A percentile compares a stretch with the other conserved stretches of the same genome.
phyloP scores from a whole-genome alignment of 2,113 vertebrate species.

The Lutjanus erythropterus region DNA sequence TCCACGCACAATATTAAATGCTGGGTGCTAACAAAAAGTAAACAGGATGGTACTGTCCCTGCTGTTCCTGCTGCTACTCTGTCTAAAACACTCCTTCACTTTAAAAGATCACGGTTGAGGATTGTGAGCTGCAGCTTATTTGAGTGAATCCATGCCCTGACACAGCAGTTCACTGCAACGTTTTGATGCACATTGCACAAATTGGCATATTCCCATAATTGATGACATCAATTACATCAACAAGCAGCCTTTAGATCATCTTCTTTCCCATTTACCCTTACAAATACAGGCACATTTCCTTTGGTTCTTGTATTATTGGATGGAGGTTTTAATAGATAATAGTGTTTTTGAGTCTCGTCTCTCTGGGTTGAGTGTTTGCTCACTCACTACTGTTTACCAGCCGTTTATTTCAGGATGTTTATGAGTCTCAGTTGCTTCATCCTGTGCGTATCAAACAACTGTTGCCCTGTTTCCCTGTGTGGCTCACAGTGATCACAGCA shows the following conservation, averaged over 20 bases:
- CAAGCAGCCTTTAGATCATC: neutral
- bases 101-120: too few species aligned
- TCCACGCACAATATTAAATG: too few species aligned
- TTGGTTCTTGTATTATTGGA: neutral
- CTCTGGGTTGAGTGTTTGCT: neutral
- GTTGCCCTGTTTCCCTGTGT: neutral
- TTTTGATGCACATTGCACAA: too few species aligned
- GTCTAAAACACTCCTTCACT: too few species aligned
- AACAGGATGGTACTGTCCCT: too few species aligned
- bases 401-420: neutral
- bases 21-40: too few species aligned
- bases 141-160: too few species aligned
- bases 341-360: neutral
- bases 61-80: too few species aligned
- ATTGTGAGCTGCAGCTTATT: too few species aligned
- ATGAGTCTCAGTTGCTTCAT: neutral
- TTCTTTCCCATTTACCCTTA: neutral
- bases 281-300: neutral
- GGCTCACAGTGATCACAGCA: slow-evolving; percentile 5
- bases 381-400: neutral
- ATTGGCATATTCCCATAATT: too few species aligned
- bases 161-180: too few species aligned
- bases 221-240: too few species aligned
- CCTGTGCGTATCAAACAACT: neutral
- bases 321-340: slow-evolving; percentile 6